Evolutionary conservation across 2,888 invertebrate genomes (phyloP).

Genomic region (Alviniconcha strummeri): DNA sequence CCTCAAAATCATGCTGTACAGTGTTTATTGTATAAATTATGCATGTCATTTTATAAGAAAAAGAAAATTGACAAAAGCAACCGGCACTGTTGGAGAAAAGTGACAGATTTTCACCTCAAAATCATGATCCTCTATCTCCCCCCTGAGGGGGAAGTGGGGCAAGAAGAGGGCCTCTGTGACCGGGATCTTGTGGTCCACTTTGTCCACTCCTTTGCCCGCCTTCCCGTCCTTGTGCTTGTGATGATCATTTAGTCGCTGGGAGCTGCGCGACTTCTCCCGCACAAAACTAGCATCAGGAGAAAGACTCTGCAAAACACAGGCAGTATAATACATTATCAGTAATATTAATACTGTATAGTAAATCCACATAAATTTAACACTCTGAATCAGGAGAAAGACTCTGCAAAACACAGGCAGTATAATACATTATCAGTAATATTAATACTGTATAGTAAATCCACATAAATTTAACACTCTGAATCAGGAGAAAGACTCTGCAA

Average conservation of each 20-base stretch:
- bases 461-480: too few relatives aligned
- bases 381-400: too few relatives aligned
- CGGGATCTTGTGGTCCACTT: conserved; percentile 31
- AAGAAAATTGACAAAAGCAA: too few relatives aligned
- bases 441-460: too few relatives aligned
- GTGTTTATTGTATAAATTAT: too few relatives aligned
- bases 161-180: conserved; percentile 85
- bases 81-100: too few relatives aligned
- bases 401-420: too few relatives aligned
- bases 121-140: conserved; percentile 78
- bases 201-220: conserved; percentile 21
- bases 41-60: too few relatives aligned
- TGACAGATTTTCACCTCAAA: conserved; percentile 71
- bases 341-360: neutral
- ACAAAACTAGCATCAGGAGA: conserved; percentile 56
- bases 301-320: conserved; percentile 46
- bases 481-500: too few relatives aligned
- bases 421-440: too few relatives aligned
- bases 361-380: too few relatives aligned
- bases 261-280: conserved; percentile 50
- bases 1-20: too few relatives aligned
- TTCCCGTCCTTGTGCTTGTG: conserved; percentile 18
- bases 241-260: conserved; percentile 46
- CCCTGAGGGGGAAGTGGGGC: conserved; percentile 88
- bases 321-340: neutral